Conservation (phyloP, 1,140 invertebrate species). For the Venustaconcha ellipsiformis region DNA sequence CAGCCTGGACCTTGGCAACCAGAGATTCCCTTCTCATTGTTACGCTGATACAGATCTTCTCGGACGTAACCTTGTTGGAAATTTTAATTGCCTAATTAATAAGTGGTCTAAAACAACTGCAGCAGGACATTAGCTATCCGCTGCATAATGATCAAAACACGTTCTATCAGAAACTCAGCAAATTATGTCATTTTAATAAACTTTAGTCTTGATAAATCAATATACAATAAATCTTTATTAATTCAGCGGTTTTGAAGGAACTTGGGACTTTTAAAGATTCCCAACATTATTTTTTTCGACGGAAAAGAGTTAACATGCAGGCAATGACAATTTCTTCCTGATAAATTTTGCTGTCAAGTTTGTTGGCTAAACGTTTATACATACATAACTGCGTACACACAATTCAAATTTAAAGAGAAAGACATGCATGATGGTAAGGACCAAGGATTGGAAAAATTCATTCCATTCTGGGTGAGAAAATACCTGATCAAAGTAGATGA, state of each 20-base stretch:
- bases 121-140: too few relatives aligned
- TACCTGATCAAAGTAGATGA: constrained; percentile 21
- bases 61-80: constrained; percentile 5
- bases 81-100: neutral
- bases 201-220: too few relatives aligned
- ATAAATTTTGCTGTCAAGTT: too few relatives aligned
- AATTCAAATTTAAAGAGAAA: neutral
- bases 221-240: too few relatives aligned
- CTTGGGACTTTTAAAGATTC: too few relatives aligned
- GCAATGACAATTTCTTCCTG: too few relatives aligned
- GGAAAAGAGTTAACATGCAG: too few relatives aligned
- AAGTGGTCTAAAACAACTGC: neutral
- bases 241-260: too few relatives aligned
- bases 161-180: neutral
- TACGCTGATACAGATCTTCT: constrained; percentile 3
- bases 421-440: neutral
- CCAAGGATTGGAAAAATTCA: neutral
- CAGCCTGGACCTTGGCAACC: constrained; percentile 8
- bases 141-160: neutral
- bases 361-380: too few relatives aligned
- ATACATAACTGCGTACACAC: too few relatives aligned
- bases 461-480: neutral
- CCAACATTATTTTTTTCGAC: too few relatives aligned
- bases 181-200: too few relatives aligned
- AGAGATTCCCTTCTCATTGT: constrained; percentile 1